Percentiles rank a stretch among this genome's conserved stretches.
Evolutionary conservation across 1,140 invertebrate genomes (phyloP).

Genomic region (Drosophila lowei): DNA sequence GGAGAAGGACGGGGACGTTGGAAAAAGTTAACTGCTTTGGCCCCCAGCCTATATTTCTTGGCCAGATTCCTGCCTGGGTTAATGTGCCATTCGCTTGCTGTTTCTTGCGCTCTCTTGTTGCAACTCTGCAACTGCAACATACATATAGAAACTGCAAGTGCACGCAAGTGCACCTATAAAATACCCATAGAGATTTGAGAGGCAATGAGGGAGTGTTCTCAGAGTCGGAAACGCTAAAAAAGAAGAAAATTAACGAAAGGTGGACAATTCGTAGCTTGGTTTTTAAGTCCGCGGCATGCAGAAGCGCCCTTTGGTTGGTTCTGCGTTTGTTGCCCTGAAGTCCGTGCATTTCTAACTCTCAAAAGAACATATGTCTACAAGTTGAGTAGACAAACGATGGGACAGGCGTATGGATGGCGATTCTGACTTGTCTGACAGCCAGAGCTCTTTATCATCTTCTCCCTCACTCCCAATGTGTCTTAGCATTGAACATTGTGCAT

Average conservation of each 20-base stretch:
- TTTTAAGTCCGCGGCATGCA: too few species aligned
- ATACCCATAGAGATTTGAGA: slow-evolving; percentile 5
- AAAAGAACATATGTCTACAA: too few species aligned
- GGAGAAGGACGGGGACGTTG: background rate
- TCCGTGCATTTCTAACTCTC: too few species aligned
- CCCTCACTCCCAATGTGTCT: too few species aligned
- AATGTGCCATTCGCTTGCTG: slow-evolving; percentile 52
- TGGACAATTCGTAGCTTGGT: too few species aligned
- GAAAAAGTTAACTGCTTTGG: slow-evolving; percentile 12
- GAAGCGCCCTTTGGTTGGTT: too few species aligned
- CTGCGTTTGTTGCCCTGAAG: too few species aligned
- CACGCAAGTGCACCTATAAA: slow-evolving; percentile 47
- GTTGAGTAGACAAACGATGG: too few species aligned
- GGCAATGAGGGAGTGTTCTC: background rate
- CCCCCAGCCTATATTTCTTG: slow-evolving; percentile 3
- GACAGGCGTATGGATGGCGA: too few species aligned
- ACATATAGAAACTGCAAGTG: slow-evolving; percentile 23
- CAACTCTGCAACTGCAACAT: slow-evolving; percentile 23
- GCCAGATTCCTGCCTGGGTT: slow-evolving; percentile 21
- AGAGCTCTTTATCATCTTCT: too few species aligned
- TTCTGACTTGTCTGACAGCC: too few species aligned
- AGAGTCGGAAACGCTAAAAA: background rate
- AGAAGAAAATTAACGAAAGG: background rate
- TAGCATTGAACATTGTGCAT: too few species aligned
- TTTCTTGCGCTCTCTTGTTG: slow-evolving; percentile 37